Evolutionary conservation across 30 jellyfish, hydroid and myxozoan genomes (phyloP).

Genomic region (Aurelia coerulea): DNA sequence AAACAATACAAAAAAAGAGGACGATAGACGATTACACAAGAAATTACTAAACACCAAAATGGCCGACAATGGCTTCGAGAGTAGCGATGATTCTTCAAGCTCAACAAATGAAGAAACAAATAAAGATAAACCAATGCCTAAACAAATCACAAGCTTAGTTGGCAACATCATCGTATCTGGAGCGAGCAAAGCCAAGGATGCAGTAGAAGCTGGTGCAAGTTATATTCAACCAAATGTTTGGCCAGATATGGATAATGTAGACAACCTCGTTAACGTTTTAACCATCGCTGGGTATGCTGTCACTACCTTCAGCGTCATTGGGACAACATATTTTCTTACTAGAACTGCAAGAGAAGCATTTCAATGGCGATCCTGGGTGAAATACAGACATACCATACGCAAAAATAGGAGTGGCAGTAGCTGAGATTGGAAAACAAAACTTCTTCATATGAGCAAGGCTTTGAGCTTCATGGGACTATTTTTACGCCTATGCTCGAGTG

Average conservation of each 20-base stretch:
- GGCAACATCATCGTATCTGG: constrained; percentile 44
- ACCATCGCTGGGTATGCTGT: constrained; percentile 71
- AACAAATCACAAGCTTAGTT: constrained; percentile 42
- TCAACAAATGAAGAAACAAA: constrained; percentile 17
- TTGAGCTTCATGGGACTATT: too few relatives aligned
- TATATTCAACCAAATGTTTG: constrained; percentile 61
- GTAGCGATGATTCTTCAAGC: neutral
- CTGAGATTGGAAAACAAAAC: too few relatives aligned
- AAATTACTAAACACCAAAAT: neutral
- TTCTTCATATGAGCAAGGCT: too few relatives aligned
- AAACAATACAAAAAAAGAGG: too few relatives aligned
- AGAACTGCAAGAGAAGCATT: constrained; percentile 56
- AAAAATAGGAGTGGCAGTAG: too few relatives aligned
- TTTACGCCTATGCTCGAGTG: too few relatives aligned
- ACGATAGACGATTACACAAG: too few relatives aligned
- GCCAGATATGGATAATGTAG: constrained; percentile 75
- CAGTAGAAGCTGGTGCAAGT: constrained; percentile 62
- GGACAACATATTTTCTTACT: constrained; percentile 56
- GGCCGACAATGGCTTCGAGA: constrained; percentile 15
- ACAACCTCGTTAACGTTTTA: constrained; percentile 58
- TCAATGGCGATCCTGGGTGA: constrained; percentile 69
- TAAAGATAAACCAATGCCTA: constrained; percentile 61
- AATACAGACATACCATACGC: constrained; percentile 21
- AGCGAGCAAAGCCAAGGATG: constrained; percentile 64
- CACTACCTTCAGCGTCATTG: constrained; percentile 65